These are phyloP conservation scores for Paraescarpia echinospica DNA, from an alignment of 1,140 invertebrate species.

Conservation along the genomic window DNA sequence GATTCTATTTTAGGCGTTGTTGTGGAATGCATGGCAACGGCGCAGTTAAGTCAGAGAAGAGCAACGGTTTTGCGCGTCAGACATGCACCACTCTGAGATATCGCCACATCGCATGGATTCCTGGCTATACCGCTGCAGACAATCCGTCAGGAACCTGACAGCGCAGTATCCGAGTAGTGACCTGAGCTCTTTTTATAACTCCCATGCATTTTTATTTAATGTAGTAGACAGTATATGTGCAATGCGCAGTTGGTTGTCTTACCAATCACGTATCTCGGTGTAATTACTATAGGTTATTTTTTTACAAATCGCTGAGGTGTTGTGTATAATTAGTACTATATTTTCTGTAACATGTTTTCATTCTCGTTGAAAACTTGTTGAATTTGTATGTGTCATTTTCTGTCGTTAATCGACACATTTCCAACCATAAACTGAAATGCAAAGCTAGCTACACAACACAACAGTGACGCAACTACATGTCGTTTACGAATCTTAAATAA, in stretches of 20 bases:
- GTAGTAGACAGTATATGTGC: neutral
- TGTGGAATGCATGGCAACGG: neutral
- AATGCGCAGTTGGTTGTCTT: neutral
- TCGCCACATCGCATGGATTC: neutral
- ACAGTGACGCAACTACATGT: too few species aligned
- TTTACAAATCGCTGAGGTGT: neutral
- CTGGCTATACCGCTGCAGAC: neutral
- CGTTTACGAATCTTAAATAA: too few species aligned
- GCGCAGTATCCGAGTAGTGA: neutral
- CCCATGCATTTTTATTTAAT: neutral
- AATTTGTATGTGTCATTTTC: neutral
- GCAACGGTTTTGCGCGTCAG: neutral
- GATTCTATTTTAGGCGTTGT: neutral
- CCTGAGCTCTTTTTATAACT: neutral
- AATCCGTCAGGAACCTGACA: neutral
- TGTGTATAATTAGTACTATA: neutral
- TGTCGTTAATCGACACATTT: neutral
- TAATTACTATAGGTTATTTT: neutral
- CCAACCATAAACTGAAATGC: too few species aligned
- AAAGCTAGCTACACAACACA: too few species aligned
- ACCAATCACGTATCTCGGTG: neutral
- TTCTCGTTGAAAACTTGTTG: neutral
- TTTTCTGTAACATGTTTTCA: neutral
- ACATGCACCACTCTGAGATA: neutral
- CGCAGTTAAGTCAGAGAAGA: neutral